Evolutionary conservation across 2,888 invertebrate genomes (phyloP), one percentile per base, ranked within the genome.

Genomic region (Drosophila affinis): DNA sequence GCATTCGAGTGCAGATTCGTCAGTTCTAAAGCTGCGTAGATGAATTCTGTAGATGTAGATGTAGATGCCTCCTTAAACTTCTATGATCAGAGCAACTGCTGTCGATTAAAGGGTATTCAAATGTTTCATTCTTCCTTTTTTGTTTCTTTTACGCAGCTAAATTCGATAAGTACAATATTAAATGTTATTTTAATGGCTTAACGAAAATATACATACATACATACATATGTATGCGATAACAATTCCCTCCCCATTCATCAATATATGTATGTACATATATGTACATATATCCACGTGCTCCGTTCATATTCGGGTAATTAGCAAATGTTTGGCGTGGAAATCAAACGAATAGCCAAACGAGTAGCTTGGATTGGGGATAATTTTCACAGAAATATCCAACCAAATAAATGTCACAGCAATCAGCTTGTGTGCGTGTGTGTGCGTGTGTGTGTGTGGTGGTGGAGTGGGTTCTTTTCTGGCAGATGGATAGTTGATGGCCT

Each of bases 121-220:
- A 45, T 32, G 47, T 10, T 72, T 46, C 49, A 44, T 14, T 24
- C 6, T 21, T 9, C 29, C 12, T n/a, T 46, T 32, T 32, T 9
- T 4, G 6, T 17, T 12, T 14, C 34, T 34, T 34, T 34, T 4
- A 12, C 12, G 4, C 34, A 34, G 34, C 34, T 12, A 5, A 34
- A 14, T 12, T 18, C 10, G 29, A 6, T 64, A 65, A 64, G 67
- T 56, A 57, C 67, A 75, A 69, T 76, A 79, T 84, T 78, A 86
- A 88, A 84, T 84, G 88, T 70, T 83, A 78, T 86, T 88, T 88
- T 86, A 84, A 84, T 84, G 88, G 74, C 80, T 70, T 63, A 69
- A 56, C 46, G 59, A 77, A 55, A 68, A 68, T 71, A 72, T 65
- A 60, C 71, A 72, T 67, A 21, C 21, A 21, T 21, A 21, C 21